These are phyloP conservation scores for Zaprionus capensis DNA, from an alignment of 1,140 invertebrate genomes.

Conservation along the genomic window DNA sequence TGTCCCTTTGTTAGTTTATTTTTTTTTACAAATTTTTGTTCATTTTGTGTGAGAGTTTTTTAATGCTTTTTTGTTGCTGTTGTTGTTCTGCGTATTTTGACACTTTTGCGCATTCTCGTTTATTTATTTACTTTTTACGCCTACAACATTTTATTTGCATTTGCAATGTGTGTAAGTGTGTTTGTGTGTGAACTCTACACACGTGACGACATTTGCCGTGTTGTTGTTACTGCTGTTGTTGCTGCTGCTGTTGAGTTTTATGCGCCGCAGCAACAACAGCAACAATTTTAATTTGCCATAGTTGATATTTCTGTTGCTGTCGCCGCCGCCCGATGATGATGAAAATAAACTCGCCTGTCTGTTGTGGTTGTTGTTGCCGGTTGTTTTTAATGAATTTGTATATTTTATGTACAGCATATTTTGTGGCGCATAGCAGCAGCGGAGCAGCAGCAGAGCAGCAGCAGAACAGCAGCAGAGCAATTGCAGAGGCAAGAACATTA, in stretches of 20 bases:
- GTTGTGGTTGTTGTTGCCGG: conserved; percentile 27
- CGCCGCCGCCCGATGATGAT: conserved; percentile 15
- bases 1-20: background rate
- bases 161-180: background rate
- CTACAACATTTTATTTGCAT: conserved; percentile 36
- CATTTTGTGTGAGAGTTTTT: conserved; percentile 7
- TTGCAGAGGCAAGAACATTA: conserved; percentile 18
- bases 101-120: conserved; percentile 9
- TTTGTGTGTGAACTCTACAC: conserved; percentile 27
- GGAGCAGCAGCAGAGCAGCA: conserved; percentile 12
- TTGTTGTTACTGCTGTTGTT: conserved; percentile 15
- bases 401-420: conserved; percentile 49
- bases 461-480: background rate
- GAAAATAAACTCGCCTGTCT: conserved; percentile 42
- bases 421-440: conserved; percentile 24
- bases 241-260: conserved; percentile 24
- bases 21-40: conserved; percentile 3
- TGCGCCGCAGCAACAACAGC: conserved; percentile 18
- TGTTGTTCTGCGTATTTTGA: conserved; percentile 12
- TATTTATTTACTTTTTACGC: conserved; percentile 21
- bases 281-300: conserved; percentile 44
- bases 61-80: background rate
- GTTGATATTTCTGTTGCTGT: conserved; percentile 23
- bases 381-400: conserved; percentile 49
- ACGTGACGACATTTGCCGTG: conserved; percentile 27